Percentiles rank a stretch among this genome's conserved stretches.
Conservation (phyloP, 2,888 invertebrate species). For the Electrophaes corylata region DNA sequence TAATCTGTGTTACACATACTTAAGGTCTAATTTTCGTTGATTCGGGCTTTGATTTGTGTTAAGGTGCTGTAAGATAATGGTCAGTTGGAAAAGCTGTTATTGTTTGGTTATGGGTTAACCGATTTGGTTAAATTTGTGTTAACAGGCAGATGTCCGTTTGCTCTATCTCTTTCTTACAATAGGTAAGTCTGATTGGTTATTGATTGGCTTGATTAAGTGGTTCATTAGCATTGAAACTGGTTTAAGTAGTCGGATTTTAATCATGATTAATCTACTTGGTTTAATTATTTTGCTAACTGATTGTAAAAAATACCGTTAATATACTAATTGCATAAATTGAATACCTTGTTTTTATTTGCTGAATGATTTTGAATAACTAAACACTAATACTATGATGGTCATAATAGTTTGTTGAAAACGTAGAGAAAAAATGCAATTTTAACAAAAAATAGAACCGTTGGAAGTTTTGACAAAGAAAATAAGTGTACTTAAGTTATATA, state of each 20-base stretch:
- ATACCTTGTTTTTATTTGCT: neutral
- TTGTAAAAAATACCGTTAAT: neutral
- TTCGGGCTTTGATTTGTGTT: conserved; percentile 30
- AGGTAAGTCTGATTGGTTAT: conserved; percentile 64
- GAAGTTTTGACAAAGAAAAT: neutral
- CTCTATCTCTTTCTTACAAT: conserved; percentile 56
- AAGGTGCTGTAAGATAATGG: conserved; percentile 50
- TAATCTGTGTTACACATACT: accelerated
- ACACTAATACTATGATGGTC: no score
- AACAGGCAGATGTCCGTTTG: conserved; percentile 75
- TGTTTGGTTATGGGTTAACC: conserved; percentile 83
- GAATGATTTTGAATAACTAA: no score
- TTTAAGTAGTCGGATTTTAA: conserved; percentile 38
- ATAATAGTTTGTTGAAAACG: no score
- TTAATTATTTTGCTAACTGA: conserved; percentile 9
- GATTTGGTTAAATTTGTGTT: conserved; percentile 83
- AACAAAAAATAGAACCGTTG: neutral
- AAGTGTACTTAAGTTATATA: conserved; percentile 13
- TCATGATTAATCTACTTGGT: conserved; percentile 14
- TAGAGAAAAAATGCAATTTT: no score
- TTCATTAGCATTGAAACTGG: conserved; percentile 63
- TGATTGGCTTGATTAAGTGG: conserved; percentile 72
- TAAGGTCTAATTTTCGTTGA: conserved; percentile 42
- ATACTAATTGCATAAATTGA: conserved; percentile 11
- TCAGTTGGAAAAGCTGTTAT: conserved; percentile 82